Conservation (phyloP, 2,888 invertebrate genomes). For the Philopedon plagiatum region DNA sequence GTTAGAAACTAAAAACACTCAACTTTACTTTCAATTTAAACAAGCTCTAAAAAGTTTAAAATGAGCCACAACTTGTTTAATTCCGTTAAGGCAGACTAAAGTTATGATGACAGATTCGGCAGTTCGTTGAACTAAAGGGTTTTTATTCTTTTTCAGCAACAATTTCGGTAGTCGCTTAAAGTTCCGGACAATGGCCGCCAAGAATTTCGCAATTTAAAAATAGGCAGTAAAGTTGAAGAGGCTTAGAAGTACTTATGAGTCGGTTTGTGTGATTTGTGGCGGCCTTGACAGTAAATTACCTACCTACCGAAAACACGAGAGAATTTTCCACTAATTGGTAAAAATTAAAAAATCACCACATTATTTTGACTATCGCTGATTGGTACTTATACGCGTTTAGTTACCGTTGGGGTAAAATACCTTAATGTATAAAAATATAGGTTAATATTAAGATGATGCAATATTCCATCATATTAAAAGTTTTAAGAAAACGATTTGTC, state of each 20-base stretch:
- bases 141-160: constrained; percentile 58
- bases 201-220: constrained; percentile 35
- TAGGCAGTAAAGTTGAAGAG: constrained; percentile 12
- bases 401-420: neutral
- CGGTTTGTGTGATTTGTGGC: constrained; percentile 31
- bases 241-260: constrained; percentile 26
- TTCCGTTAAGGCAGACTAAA: too few species aligned
- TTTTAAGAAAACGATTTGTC: neutral
- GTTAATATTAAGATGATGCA: neutral
- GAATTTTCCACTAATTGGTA: constrained; percentile 21
- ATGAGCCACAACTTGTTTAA: neutral
- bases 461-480: too few species aligned
- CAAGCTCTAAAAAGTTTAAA: neutral
- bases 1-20: too few species aligned
- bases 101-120: neutral
- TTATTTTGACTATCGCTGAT: neutral
- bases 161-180: constrained; percentile 54
- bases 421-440: neutral
- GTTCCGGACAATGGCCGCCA: constrained; percentile 37
- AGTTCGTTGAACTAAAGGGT: constrained; percentile 24
- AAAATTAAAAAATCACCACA: constrained; percentile 11
- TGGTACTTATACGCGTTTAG: neutral
- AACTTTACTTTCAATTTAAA: too few species aligned
- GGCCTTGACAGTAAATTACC: constrained; percentile 26
- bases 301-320: constrained; percentile 1